Base-by-base conservation (phyloP, 2,797 vertebrate species). In the Sebastes minor region DNA sequence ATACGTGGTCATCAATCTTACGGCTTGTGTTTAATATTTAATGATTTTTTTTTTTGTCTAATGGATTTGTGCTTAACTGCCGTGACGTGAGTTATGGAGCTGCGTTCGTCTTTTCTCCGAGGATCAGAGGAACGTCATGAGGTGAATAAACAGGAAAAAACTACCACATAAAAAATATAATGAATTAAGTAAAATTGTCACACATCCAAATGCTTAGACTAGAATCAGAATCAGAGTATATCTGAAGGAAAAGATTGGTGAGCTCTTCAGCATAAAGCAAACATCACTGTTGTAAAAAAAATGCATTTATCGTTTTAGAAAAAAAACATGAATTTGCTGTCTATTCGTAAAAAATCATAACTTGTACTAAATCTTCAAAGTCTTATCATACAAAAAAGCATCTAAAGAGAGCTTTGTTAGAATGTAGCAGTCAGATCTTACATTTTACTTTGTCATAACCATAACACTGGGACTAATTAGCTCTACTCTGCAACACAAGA, bases 21-120 rank as follows among this genome's bases (percentile, higher is more conserved):
- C n/a, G 32, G 75, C 33, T 11, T 10, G 4, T 23, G 5, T 65
- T 89, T 79, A 89, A 86, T 89, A 86, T 88, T 91, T 91, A 28
- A 90, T 90, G 64, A 14, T 59, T 55, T 52, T 78, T 22, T 6
- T n/a, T 55, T 23, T 81, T 74, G 52, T 69, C 63, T 84, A 78
- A 90, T 87, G 83, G 76, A 78, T 87, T 84, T 70, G 53, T 73
- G 46, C 76, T 70, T 78, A 62, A 78, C 74, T 78, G 67, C 52
- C 28, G 7, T 68, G 56, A 65, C 2, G 2, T 71, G 78, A 88
- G 22, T 82, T 71, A 83, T 56, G 42, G 60, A 71, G 69, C 63
- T 55, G 18, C 76, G 57, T 76, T 81, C 61, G 27, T 65, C 18
- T 76, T 6, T 59, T 25, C 57, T 71, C 25, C 14, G 59, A 56